Conservation (phyloP, 2,797 vertebrate species). For the Chrosomus eos region DNA sequence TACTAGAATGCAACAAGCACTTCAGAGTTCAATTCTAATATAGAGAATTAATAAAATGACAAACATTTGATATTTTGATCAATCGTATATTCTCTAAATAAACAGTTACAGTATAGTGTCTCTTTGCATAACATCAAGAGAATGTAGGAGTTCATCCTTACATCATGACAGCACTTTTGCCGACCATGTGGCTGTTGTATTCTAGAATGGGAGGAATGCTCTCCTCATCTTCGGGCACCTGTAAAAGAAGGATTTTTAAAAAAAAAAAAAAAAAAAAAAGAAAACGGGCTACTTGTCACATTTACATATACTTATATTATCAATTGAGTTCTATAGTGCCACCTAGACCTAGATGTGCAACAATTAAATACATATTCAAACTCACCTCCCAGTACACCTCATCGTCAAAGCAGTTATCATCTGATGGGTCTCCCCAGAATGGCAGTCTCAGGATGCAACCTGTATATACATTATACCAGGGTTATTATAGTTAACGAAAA, state of each 20-base stretch:
- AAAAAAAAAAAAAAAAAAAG: background rate
- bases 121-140: background rate
- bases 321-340: constrained; percentile 10
- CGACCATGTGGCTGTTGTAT: constrained; percentile 79
- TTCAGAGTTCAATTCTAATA: background rate
- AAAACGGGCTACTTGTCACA: background rate
- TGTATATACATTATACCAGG: constrained; percentile 60
- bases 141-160: background rate
- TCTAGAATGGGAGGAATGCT: constrained; percentile 73
- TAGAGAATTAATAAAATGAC: background rate
- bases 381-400: constrained; percentile 94
- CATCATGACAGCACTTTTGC: constrained; percentile 72
- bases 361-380: background rate
- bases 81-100: background rate
- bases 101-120: background rate
- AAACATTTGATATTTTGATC: background rate
- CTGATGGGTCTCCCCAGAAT: constrained; percentile 88
- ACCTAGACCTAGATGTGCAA: constrained; percentile 61
- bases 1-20: background rate
- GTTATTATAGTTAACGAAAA: background rate
- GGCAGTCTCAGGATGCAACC: constrained; percentile 89
- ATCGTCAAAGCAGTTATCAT: constrained; percentile 94
- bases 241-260: constrained; percentile 36
- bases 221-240: constrained; percentile 89
- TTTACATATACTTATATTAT: background rate